Evolutionary conservation across 2,888 invertebrate genomes (phyloP).

Genomic region (Pandemis cinnamomeana): DNA sequence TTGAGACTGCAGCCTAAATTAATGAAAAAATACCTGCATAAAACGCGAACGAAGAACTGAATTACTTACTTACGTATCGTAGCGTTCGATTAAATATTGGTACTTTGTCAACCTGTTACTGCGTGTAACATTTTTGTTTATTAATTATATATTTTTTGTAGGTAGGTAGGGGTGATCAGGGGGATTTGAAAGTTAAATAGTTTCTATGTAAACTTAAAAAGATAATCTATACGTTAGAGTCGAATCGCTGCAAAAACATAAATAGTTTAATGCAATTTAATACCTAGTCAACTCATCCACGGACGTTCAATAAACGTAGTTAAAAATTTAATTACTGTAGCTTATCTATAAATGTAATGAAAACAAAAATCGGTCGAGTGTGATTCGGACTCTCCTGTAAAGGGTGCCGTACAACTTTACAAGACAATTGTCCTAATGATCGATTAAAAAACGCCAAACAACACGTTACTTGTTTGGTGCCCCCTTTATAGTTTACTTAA

Average conservation of each 20-base stretch:
- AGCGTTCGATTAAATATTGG: conserved; percentile 32
- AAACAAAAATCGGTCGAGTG: neutral
- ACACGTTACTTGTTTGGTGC: too few relatives aligned
- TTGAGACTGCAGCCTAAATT: conserved; percentile 42
- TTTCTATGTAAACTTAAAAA: conserved; percentile 22
- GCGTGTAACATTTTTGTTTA: conserved; percentile 32
- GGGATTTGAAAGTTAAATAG: conserved; percentile 9
- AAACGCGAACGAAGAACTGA: conserved; percentile 39
- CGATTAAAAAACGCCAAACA: too few relatives aligned
- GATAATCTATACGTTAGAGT: neutral
- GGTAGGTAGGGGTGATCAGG: conserved; percentile 1
- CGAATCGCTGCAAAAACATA: neutral
- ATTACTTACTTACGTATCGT: conserved; percentile 18
- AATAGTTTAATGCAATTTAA: neutral
- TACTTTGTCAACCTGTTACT: conserved; percentile 26
- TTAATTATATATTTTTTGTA: conserved; percentile 18
- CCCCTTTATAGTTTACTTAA: too few relatives aligned
- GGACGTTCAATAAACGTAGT: neutral
- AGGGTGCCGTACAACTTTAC: too few relatives aligned
- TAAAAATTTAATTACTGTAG: neutral
- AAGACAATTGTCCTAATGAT: too few relatives aligned
- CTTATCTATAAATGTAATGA: neutral
- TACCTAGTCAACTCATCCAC: neutral
- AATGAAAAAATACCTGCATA: conserved; percentile 24
- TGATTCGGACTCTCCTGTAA: too few relatives aligned